These are phyloP conservation scores for Chitala chitala DNA, from an alignment of 2,113 vertebrate species.

Conservation along the genomic window DNA sequence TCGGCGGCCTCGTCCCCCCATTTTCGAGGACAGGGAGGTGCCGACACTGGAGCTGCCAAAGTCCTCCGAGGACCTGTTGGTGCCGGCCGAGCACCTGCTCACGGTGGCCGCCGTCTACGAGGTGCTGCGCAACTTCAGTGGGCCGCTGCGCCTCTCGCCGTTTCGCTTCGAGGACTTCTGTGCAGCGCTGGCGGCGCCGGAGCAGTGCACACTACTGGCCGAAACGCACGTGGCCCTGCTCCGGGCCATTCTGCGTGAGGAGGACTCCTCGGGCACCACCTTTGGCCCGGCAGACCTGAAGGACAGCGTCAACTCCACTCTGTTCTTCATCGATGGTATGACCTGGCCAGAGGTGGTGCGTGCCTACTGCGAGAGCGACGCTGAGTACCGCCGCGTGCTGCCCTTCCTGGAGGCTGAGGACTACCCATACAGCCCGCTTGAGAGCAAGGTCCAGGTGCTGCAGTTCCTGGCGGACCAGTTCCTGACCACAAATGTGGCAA, in stretches of 20 bases:
- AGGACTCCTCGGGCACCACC: slow-evolving; percentile 94
- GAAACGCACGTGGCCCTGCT: slow-evolving; percentile 89
- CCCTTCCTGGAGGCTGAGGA: slow-evolving; percentile 84
- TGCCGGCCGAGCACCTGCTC: slow-evolving; percentile 85
- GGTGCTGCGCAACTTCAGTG: slow-evolving; percentile 91
- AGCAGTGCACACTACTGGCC: slow-evolving; percentile 94
- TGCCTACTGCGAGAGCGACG: slow-evolving; percentile 92
- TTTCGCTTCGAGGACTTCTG: slow-evolving; percentile 99
- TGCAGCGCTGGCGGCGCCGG: slow-evolving; percentile 85
- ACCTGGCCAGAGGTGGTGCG: slow-evolving; percentile 95
- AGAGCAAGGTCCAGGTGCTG: slow-evolving; percentile 89
- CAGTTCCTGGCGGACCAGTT: slow-evolving; percentile 97
- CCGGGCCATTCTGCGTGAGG: slow-evolving; percentile 91
- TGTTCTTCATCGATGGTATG: slow-evolving; percentile 97
- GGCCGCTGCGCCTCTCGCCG: slow-evolving; percentile 86
- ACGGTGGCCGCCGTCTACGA: slow-evolving; percentile 88
- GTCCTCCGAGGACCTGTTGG: slow-evolving; percentile 90
- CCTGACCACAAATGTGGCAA: slow-evolving; percentile 93
- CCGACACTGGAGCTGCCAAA: slow-evolving; percentile 82
- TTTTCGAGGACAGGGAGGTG: slow-evolving; percentile 88
- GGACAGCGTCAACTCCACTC: slow-evolving; percentile 93
- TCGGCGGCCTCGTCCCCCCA: slow-evolving; percentile 84
- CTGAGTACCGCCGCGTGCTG: slow-evolving; percentile 86
- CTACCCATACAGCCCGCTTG: slow-evolving; percentile 86
- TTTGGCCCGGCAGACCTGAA: slow-evolving; percentile 96